These are phyloP conservation scores for Callipepla californica DNA, from an alignment of 2,113 vertebrate species.

Conservation along the genomic window DNA sequence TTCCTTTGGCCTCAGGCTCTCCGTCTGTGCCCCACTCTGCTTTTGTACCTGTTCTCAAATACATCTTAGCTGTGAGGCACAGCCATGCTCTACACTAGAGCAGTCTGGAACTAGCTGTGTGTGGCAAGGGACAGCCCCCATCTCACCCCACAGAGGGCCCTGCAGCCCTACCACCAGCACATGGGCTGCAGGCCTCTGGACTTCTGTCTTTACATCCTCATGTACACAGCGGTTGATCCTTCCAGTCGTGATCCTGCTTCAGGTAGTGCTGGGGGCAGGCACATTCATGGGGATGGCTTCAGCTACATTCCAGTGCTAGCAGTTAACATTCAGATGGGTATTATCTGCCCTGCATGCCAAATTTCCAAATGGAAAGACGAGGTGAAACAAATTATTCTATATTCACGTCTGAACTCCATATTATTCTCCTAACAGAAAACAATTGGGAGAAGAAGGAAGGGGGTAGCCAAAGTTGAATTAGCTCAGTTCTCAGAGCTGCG, in stretches of 20 bases:
- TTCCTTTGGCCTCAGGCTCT: not conserved
- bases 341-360: not conserved
- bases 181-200: not conserved
- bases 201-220: not conserved
- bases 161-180: rapidly evolving
- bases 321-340: not conserved
- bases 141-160: rapidly evolving
- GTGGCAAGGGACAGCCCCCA: rapidly evolving
- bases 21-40: too few species aligned
- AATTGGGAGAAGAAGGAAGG: not conserved
- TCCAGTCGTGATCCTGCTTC: not conserved
- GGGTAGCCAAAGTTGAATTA: not conserved
- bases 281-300: not conserved
- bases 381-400: not conserved
- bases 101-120: rapidly evolving
- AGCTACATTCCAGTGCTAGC: not conserved
- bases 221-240: not conserved
- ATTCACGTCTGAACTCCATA: not conserved
- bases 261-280: not conserved
- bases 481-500: not conserved
- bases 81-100: not conserved
- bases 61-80: rapidly evolving
- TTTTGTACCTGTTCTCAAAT: not conserved
- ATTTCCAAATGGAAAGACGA: not conserved
- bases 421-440: not conserved